Evolutionary conservation across 1,140 invertebrate genomes (phyloP).

Genomic region (Trichomalopsis sarcophagae): DNA sequence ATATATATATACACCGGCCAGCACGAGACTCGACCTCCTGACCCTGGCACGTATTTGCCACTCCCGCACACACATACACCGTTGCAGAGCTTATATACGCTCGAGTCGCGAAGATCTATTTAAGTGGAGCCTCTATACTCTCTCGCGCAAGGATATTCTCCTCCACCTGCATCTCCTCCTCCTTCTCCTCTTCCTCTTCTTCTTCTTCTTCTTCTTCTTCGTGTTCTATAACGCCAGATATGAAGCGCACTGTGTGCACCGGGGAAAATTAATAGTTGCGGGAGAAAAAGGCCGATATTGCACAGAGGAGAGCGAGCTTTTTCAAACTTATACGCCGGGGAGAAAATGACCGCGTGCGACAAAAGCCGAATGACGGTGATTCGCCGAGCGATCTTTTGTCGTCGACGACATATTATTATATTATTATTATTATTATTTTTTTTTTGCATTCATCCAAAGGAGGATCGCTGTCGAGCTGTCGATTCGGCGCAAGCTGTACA

Average conservation of each 20-base stretch:
- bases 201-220: slow-evolving; percentile 16
- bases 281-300: not conserved
- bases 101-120: slow-evolving; percentile 63
- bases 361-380: slow-evolving; percentile 36
- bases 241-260: not conserved
- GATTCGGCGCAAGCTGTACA: not conserved
- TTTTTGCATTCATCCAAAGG: not conserved
- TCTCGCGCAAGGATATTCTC: slow-evolving; percentile 20
- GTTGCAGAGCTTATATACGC: slow-evolving; percentile 58
- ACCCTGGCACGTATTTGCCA: slow-evolving; percentile 75
- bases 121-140: slow-evolving; percentile 62
- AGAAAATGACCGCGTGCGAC: slow-evolving; percentile 19
- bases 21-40: slow-evolving; percentile 63
- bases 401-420: too few species aligned
- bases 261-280: slow-evolving; percentile 43
- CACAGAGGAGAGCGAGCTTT: not conserved
- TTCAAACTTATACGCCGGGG: too few species aligned
- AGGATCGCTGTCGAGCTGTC: slow-evolving; percentile 16
- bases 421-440: not conserved
- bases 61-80: slow-evolving; percentile 71
- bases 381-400: not conserved
- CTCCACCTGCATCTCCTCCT: slow-evolving; percentile 22
- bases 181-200: slow-evolving; percentile 13
- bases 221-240: slow-evolving; percentile 32
- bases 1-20: too few species aligned